Conservation (phyloP, 1,140 invertebrate genomes). For the Drosophila quadrilineata region DNA sequence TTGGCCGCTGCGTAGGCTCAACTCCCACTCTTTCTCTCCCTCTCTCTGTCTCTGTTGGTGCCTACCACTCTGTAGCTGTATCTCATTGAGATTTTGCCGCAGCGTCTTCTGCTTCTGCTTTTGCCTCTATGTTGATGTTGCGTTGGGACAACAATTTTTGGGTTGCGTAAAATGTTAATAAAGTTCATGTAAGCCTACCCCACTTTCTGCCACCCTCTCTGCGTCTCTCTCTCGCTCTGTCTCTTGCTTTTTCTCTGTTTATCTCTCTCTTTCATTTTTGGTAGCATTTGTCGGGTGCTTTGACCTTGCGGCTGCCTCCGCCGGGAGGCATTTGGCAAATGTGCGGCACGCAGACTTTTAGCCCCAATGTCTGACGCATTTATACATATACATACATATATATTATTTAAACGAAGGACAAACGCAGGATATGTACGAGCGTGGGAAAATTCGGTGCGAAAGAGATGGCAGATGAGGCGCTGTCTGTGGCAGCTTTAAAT, state of each 20-base stretch:
- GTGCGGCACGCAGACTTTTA: slow-evolving; percentile 70
- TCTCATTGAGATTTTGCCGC: background rate
- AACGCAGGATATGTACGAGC: slow-evolving; percentile 27
- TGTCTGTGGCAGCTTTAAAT: slow-evolving; percentile 50
- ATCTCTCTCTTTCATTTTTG: slow-evolving; percentile 11
- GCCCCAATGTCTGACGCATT: slow-evolving; percentile 54
- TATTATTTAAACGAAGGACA: slow-evolving; percentile 72
- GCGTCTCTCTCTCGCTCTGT: too few relatives aligned
- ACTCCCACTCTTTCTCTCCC: background rate
- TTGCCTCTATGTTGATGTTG: slow-evolving; percentile 42
- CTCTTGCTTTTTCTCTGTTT: too few relatives aligned
- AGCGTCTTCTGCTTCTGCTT: slow-evolving; percentile 11
- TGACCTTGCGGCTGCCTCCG: slow-evolving; percentile 66
- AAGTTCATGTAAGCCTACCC: too few relatives aligned
- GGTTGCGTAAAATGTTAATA: slow-evolving; percentile 70
- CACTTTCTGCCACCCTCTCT: too few relatives aligned
- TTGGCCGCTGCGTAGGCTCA: slow-evolving; percentile 73
- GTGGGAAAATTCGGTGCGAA: slow-evolving; percentile 50
- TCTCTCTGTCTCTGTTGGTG: too few relatives aligned
- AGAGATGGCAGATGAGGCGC: background rate
- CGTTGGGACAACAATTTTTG: slow-evolving; percentile 33
- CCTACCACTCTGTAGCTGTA: too few relatives aligned
- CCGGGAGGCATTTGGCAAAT: slow-evolving; percentile 71
- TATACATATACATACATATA: too few relatives aligned
- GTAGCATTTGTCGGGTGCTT: slow-evolving; percentile 66